These are phyloP conservation scores for Selene dorsalis DNA, from an alignment of 2,797 vertebrate species.

Conservation along the genomic window DNA sequence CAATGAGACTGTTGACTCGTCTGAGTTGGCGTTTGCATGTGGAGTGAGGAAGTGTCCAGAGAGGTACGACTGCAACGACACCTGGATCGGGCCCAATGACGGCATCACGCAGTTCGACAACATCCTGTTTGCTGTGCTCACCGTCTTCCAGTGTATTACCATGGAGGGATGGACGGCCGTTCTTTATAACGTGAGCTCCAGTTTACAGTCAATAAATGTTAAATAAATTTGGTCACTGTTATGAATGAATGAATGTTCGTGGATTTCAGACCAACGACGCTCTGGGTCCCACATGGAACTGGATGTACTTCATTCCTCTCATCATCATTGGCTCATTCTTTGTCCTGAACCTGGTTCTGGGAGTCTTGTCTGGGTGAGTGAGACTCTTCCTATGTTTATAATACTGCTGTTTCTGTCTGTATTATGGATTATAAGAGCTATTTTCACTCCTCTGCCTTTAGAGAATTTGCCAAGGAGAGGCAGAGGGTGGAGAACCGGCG, in stretches of 20 bases:
- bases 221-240: neutral
- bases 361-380: slow-evolving; percentile 97
- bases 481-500: slow-evolving; percentile 98
- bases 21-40: slow-evolving; percentile 93
- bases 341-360: slow-evolving; percentile 97
- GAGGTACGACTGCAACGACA: slow-evolving; percentile 91
- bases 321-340: slow-evolving; percentile 99
- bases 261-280: slow-evolving; percentile 96
- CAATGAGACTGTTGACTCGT: slow-evolving; percentile 88
- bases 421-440: neutral
- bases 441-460: slow-evolving; percentile 68
- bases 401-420: neutral
- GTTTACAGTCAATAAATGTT: neutral
- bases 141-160: slow-evolving; percentile 99
- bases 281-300: slow-evolving; percentile 97
- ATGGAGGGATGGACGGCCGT: slow-evolving; percentile 99
- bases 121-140: slow-evolving; percentile 98
- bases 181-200: slow-evolving; percentile 93
- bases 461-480: slow-evolving; percentile 99
- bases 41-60: slow-evolving; percentile 93
- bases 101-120: slow-evolving; percentile 99
- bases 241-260: slow-evolving; percentile 19
- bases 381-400: neutral
- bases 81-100: slow-evolving; percentile 97
- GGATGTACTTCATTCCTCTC: slow-evolving; percentile 99